Evolutionary conservation across 2,888 invertebrate species (phyloP).

Genomic region (Melanostoma mellinum): DNA sequence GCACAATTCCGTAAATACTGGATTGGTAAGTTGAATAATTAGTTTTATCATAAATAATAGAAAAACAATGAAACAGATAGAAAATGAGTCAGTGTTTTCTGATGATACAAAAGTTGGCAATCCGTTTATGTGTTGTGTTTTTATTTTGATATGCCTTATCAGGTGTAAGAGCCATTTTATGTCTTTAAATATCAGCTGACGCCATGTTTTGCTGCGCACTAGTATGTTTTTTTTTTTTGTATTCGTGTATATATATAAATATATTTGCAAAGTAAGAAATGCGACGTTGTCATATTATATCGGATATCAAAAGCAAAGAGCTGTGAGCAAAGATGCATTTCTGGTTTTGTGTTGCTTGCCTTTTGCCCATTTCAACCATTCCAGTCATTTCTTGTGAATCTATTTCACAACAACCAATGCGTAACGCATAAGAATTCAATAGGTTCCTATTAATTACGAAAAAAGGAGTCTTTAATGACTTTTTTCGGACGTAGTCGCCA

Average conservation of each 20-base stretch:
- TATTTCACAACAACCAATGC: no score
- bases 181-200: constrained; percentile 49
- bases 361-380: no score
- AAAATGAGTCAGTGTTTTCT: constrained; percentile 11
- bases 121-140: constrained; percentile 15
- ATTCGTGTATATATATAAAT: not conserved
- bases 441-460: no score
- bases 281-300: constrained; percentile 48
- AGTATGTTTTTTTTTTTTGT: constrained; percentile 25
- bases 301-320: no score
- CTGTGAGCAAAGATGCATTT: no score
- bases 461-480: no score
- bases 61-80: not conserved
- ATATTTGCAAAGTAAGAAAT: not conserved
- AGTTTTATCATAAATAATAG: not conserved
- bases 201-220: constrained; percentile 45
- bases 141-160: constrained; percentile 46
- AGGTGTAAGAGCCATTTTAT: constrained; percentile 13
- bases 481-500: no score
- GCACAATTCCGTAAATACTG: constrained; percentile 48
- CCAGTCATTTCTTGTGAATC: no score
- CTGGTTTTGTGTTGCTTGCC: no score
- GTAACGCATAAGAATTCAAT: no score
- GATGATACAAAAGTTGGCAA: no score
- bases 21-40: constrained; percentile 55